A percentile compares a stretch with the other conserved stretches of the same genome.
phyloP scores from a whole-genome alignment of 2,888 invertebrate species.

The Rhagonycha lutea region DNA sequence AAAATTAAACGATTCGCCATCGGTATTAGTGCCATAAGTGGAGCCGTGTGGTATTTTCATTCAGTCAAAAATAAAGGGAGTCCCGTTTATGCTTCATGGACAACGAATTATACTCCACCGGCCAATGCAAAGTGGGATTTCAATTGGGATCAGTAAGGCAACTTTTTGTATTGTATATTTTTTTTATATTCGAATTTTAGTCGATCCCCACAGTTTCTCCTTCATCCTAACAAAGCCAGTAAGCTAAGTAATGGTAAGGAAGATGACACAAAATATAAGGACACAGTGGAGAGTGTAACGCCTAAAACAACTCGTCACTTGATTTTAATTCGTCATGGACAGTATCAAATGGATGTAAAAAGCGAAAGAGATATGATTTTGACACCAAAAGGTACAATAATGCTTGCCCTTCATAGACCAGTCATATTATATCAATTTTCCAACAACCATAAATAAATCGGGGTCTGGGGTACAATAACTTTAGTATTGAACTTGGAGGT shows the following conservation, averaged over 20 bases:
- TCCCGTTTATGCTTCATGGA: conserved; percentile 69
- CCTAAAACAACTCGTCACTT: conserved; percentile 76
- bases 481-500: too few species aligned
- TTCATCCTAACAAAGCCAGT: conserved; percentile 61
- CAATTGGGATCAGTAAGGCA: conserved; percentile 86
- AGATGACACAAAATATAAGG: conserved; percentile 71
- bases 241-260: conserved; percentile 54
- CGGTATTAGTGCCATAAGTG: conserved; percentile 68
- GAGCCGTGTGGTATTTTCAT: conserved; percentile 65
- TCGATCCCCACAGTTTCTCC: conserved; percentile 73
- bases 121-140: conserved; percentile 74
- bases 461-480: too few species aligned
- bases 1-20: conserved; percentile 63
- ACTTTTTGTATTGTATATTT: neutral
- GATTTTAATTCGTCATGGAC: conserved; percentile 92
- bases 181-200: conserved; percentile 53
- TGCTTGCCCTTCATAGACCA: neutral
- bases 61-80: conserved; percentile 51
- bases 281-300: conserved; percentile 65
- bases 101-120: conserved; percentile 66
- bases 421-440: too few species aligned
- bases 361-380: conserved; percentile 75
- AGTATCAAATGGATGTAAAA: conserved; percentile 78
- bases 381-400: conserved; percentile 73
- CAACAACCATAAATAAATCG: too few species aligned